Conservation (phyloP, 2,888 invertebrate genomes). For the Latrodectus elegans region DNA sequence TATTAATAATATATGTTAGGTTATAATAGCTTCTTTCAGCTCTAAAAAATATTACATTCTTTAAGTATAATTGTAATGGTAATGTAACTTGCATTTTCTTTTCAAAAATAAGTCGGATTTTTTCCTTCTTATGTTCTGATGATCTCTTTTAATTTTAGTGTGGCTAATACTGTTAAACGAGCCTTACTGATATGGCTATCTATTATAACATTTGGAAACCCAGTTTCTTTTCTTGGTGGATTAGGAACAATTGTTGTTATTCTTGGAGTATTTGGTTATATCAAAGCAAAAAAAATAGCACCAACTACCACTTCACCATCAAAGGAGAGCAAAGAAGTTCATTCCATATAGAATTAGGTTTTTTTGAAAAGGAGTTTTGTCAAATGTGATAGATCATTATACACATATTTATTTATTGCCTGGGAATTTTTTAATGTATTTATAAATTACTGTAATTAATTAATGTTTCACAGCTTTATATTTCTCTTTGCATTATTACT, state of each 20-base stretch:
- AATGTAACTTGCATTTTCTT: background rate
- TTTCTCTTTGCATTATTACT: no score
- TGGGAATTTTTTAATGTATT: no score
- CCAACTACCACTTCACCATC: slow-evolving; percentile 33
- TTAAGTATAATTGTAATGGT: background rate
- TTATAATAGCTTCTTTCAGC: background rate
- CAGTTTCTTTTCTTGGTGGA: slow-evolving; percentile 83
- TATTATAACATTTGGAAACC: slow-evolving; percentile 84
- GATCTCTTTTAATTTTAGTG: slow-evolving; percentile 77
- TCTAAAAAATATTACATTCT: background rate
- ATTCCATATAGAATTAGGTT: slow-evolving; percentile 43
- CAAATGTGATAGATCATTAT: background rate
- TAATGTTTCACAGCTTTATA: no score
- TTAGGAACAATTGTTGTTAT: slow-evolving; percentile 83
- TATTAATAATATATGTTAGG: background rate
- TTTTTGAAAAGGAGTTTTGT: background rate
- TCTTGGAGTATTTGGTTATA: slow-evolving; percentile 84
- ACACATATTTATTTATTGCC: background rate
- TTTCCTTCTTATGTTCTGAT: background rate
- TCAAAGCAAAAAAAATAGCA: slow-evolving; percentile 80
- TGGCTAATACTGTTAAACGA: slow-evolving; percentile 86
- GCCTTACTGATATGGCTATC: slow-evolving; percentile 87
- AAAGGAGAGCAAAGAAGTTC: slow-evolving; percentile 49
- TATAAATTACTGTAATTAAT: no score
- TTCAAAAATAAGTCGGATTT: background rate